phyloP scores from a whole-genome alignment of 2,113 vertebrate species.

The Chloebia gouldiae region DNA sequence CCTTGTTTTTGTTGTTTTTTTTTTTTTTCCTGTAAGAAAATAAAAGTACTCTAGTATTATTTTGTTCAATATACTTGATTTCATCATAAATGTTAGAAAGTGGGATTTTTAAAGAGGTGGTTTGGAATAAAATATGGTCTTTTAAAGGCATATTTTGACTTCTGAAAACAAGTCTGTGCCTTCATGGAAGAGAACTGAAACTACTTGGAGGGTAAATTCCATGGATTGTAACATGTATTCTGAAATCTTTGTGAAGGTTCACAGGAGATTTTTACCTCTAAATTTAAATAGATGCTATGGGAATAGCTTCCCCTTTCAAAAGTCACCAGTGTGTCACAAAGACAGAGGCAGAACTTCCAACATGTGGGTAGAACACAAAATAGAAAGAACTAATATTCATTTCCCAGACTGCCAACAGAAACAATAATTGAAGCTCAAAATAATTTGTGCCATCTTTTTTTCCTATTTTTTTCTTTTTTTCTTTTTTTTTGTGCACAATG shows the following conservation, averaged over 20 bases:
- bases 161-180: neutral
- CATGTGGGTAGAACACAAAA: neutral
- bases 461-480: no score
- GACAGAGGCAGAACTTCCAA: neutral
- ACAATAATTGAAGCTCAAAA: neutral
- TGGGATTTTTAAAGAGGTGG: accelerated
- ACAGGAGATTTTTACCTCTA: neutral
- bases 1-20: no score
- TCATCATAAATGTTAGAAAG: neutral
- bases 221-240: neutral
- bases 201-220: neutral
- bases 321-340: neutral
- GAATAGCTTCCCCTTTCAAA: neutral
- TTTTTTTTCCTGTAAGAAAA: neutral
- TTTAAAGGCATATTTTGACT: neutral
- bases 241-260: constrained; percentile 34
- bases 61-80: neutral
- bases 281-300: neutral
- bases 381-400: neutral
- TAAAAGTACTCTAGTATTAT: neutral
- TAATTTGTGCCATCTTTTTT: neutral
- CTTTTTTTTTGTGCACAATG: accelerated
- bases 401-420: neutral
- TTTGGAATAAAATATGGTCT: neutral
- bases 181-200: neutral